Evolutionary conservation across 2,797 vertebrate genomes (phyloP), one percentile per base, ranked within the genome.

Genomic region (Luscinia luscinia): DNA sequence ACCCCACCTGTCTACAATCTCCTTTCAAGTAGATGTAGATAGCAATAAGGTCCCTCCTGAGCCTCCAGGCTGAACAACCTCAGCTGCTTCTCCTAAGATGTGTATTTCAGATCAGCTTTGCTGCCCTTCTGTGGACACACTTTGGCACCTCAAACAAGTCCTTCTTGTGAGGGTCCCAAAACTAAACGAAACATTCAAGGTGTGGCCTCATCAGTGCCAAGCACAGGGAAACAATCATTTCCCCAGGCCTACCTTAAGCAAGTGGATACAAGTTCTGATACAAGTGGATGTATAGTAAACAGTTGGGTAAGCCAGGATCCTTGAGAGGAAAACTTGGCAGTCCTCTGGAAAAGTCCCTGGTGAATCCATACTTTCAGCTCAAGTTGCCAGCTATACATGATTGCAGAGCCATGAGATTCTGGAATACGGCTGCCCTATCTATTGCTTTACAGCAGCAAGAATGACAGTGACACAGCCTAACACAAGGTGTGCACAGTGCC

Each of bases 121-220:
- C 0, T 69, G 46, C 9, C 18, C 24, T 67, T 68, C 41, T 45
- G 15, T 61, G 26, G 36, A 61, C 12, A 9, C 3, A 4, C n/a
- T 64, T 27, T 0, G 3, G 17, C 30, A 30, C 38, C 57, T 69
- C 36, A 32, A 9, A 30, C 41, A 55, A 10, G 6, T 21, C 41
- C 18, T 55, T 41, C 15, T 51, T n/a, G 8, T 5, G 20, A 51
- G 30, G n/a, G 41, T 38, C 52, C 52, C 52, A 66, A 41, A 89
- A 66, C 9, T 5, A 10, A 51, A 59, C 0, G 0, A 16, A 19
- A 5, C 1, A 30, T 15, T 64, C 1, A 11, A 55, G 57, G n/a
- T 30, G 9, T 13, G 19, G 13, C 61, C 45, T 55, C 49, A 36
- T 8, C n/a, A 28, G 22, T 15, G 19, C 45, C 4, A 6, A 6